Evolutionary conservation across 2,113 vertebrate genomes (phyloP).

Genomic region (Syrrhaptes paradoxus): DNA sequence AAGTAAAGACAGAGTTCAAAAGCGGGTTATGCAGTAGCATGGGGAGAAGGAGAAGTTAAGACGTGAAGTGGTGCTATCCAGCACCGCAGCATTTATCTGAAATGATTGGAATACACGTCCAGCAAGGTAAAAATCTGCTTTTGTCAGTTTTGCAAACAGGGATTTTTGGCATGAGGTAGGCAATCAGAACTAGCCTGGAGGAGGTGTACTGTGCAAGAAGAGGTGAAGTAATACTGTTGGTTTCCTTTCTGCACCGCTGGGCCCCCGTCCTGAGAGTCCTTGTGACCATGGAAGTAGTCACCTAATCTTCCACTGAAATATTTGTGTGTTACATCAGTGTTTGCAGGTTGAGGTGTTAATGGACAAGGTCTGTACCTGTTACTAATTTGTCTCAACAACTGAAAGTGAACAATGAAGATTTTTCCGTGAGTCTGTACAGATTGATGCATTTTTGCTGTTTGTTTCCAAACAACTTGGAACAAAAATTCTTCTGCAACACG

Average conservation of each 20-base stretch:
- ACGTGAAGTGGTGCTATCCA: background rate
- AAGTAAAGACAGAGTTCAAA: background rate
- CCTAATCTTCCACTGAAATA: background rate
- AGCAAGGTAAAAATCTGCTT: background rate
- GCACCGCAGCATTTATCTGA: background rate
- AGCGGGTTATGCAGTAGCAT: background rate
- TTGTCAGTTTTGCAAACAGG: background rate
- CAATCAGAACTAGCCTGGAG: background rate
- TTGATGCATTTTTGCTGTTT: background rate
- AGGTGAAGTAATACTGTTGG: background rate
- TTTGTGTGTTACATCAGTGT: background rate
- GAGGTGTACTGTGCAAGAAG: background rate
- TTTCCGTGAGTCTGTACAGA: background rate
- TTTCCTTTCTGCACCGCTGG: background rate
- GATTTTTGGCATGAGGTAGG: background rate
- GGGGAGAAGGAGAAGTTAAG: background rate
- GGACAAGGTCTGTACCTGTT: background rate
- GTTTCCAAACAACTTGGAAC: background rate
- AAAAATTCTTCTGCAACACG: background rate
- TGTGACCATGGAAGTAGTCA: background rate
- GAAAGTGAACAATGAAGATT: background rate
- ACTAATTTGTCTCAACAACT: background rate
- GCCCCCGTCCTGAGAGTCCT: background rate
- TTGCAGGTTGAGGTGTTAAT: background rate
- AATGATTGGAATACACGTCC: fast-evolving